Conservation (phyloP, 1,140 invertebrate species). For the Aphaenogaster ashmeadi region DNA sequence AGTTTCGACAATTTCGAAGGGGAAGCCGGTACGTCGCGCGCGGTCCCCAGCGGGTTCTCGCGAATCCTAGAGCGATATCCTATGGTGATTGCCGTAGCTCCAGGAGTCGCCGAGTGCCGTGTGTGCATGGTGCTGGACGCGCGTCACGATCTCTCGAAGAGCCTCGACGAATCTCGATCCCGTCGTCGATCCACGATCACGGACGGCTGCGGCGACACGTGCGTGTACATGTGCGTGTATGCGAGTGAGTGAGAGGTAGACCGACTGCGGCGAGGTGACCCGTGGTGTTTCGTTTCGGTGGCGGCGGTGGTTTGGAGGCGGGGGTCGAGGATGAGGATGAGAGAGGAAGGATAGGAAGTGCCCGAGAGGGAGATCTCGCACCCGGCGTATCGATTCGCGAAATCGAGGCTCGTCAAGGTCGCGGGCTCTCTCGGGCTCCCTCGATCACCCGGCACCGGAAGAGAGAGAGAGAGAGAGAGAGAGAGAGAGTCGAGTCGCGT, state of each 20-base stretch:
- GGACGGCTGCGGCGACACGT: not conserved
- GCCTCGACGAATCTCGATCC: not conserved
- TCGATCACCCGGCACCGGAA: not conserved
- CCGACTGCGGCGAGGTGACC: not conserved
- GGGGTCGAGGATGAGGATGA: conserved; percentile 4
- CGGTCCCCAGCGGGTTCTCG: not conserved
- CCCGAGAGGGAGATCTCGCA: not conserved
- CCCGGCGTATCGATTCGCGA: not conserved
- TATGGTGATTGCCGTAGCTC: not conserved
- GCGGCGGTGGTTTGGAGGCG: not conserved
- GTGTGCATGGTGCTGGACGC: conserved; percentile 2
- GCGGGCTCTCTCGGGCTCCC: not conserved
- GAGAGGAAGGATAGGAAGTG: not conserved
- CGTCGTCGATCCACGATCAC: not conserved
- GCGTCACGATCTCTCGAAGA: conserved; percentile 19
- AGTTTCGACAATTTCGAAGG: conserved; percentile 70
- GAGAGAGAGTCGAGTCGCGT: not conserved
- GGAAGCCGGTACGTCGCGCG: conserved; percentile 39
- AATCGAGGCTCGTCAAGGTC: conserved; percentile 3
- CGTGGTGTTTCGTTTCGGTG: not conserved
- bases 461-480: not conserved
- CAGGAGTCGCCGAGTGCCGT: not conserved
- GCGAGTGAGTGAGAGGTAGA: conserved; percentile 25
- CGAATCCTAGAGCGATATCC: not conserved
- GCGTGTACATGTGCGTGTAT: not conserved